Percentiles rank a stretch among this genome's conserved stretches.
Evolutionary conservation across 2,113 vertebrate species (phyloP).

Genomic region (Pelecanoides urinatrix): DNA sequence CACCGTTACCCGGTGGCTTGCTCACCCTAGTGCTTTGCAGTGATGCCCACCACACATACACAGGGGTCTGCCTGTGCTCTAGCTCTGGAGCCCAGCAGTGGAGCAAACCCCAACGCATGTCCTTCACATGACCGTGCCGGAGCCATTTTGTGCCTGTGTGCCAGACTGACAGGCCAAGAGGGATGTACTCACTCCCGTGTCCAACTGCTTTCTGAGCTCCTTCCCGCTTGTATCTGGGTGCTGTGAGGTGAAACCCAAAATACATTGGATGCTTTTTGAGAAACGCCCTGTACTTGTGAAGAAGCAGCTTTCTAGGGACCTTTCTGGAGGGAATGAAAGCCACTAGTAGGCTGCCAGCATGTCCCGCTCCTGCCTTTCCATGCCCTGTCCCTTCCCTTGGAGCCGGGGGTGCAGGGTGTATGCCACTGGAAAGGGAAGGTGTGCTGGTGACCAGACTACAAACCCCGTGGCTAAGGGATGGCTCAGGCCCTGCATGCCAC

Average conservation of each 20-base stretch:
- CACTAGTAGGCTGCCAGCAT: not conserved
- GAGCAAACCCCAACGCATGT: not conserved
- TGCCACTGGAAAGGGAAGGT: not conserved
- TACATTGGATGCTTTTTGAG: not conserved
- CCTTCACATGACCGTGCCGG: not conserved
- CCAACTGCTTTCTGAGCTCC: not conserved
- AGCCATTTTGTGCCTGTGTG: not conserved
- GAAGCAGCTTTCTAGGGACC: not conserved
- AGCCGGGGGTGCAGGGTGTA: not conserved
- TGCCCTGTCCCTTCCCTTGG: not conserved
- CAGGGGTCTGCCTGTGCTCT: not conserved
- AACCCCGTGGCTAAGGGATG: not conserved
- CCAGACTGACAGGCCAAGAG: not conserved
- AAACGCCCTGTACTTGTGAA: not conserved
- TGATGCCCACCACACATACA: not conserved
- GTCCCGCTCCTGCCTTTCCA: not conserved
- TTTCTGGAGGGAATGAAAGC: not conserved
- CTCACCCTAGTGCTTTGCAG: not conserved
- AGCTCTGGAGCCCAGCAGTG: not conserved
- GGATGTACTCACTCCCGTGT: not conserved
- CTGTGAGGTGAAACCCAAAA: not conserved
- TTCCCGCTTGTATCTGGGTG: not conserved
- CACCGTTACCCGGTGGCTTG: not conserved
- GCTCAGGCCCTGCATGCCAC: not conserved
- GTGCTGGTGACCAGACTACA: not conserved